These are phyloP conservation scores for Cylloceria caligata DNA, from an alignment of 2,888 invertebrate species.

Conservation along the genomic window DNA sequence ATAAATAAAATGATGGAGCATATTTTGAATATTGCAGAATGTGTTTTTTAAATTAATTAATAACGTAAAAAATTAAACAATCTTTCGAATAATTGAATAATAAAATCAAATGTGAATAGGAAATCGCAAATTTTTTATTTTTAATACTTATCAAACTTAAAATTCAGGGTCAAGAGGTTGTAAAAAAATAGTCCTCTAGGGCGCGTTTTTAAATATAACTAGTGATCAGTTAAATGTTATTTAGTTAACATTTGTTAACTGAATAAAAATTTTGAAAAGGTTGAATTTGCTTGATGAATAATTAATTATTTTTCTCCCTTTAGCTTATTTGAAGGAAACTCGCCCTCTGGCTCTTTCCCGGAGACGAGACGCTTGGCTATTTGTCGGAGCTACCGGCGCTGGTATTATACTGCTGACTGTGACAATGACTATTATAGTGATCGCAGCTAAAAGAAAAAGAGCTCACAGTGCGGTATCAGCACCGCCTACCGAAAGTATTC, in stretches of 20 bases:
- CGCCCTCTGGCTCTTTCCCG: conserved; percentile 87
- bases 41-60: too few relatives aligned
- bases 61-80: too few relatives aligned
- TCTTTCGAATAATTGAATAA: too few relatives aligned
- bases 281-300: background rate
- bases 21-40: too few relatives aligned
- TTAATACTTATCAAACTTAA: too few relatives aligned
- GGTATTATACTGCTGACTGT: conserved; percentile 87
- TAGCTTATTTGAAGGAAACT: conserved; percentile 90
- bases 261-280: background rate
- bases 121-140: too few relatives aligned
- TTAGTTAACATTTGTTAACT: background rate
- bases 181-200: too few relatives aligned
- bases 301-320: conserved; percentile 67
- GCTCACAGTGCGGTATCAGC: conserved; percentile 79
- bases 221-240: too few relatives aligned
- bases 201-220: too few relatives aligned
- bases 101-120: too few relatives aligned
- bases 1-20: too few relatives aligned
- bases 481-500: conserved; percentile 76
- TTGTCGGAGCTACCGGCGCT: conserved; percentile 88
- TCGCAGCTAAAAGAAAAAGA: conserved; percentile 79
- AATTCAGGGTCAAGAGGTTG: too few relatives aligned
- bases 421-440: conserved; percentile 74
- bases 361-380: conserved; percentile 87